Base-by-base conservation (phyloP, 2,797 vertebrate species). In the Syngnathus acus region DNA sequence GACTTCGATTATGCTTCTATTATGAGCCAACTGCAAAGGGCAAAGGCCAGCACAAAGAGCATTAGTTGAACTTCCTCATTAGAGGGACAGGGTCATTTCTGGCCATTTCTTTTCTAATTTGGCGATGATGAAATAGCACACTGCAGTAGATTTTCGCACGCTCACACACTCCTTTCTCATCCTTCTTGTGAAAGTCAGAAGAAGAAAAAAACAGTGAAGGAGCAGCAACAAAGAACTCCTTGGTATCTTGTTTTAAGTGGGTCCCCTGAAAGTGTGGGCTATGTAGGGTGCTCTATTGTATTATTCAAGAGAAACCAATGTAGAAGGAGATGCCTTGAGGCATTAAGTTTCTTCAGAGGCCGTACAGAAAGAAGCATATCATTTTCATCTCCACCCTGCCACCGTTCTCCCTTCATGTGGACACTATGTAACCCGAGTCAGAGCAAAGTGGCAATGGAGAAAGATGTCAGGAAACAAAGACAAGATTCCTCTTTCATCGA, bases 281-380 rank as follows among this genome's bases (percentile, higher is more conserved):
- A 62, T 68, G 75, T 80, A 74, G 79, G 84, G 83, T 80, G 81
- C 83, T 86, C 80, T 82, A 74, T 86, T 90, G 86, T 86, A 86
- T 92, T 88, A 92, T 91, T 90, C 85, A 91, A 83, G 79, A 86
- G 81, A 82, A 86, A 90, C 84, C 86, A 84, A 86, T 89, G 84
- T 87, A 80, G 78, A 78, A 67, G 77, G 87, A 89, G 79, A 81
- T 86, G 83, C 86, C 84, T 83, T 50, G 74, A 80, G 84, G 83
- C 84, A 88, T 91, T 86, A 82, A 68, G 86, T 92, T 92, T 88
- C 90, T 83, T 88, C 88, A 69, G 79, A 86, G 81, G 84, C 84
- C 74, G 72, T 86, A 87, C 86, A 85, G 82, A 74, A 84, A 85
- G 82, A 74, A 84, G 82, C 79, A 11, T 82, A 83, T 82, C 76